Evolutionary conservation across 2,113 vertebrate genomes (phyloP).

Genomic region (Aramus guarauna): DNA sequence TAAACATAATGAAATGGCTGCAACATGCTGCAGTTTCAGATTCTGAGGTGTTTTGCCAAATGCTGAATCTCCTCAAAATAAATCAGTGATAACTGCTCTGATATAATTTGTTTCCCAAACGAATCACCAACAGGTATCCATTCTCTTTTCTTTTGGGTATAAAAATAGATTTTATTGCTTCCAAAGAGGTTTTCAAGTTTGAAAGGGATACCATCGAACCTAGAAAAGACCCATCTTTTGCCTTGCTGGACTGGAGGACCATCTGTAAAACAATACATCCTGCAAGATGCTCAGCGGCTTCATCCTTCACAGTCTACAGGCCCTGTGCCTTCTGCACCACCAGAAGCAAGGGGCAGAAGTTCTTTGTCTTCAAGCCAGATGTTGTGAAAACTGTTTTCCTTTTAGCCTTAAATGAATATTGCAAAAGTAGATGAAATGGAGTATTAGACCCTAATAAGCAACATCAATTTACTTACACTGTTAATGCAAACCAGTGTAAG

Average conservation of each 20-base stretch:
- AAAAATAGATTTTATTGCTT: background rate
- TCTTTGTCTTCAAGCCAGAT: background rate
- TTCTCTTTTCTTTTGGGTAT: background rate
- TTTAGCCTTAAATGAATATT: background rate
- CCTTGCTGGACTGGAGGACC: background rate
- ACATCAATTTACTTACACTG: background rate
- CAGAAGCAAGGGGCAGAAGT: background rate
- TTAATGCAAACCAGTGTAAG: background rate
- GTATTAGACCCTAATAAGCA: background rate
- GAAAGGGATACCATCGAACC: background rate
- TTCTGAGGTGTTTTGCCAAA: background rate
- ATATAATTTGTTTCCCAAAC: background rate
- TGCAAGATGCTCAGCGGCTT: background rate
- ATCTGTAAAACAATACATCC: background rate
- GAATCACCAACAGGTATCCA: background rate
- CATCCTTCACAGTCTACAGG: background rate
- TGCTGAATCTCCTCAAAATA: background rate
- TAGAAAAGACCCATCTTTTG: background rate
- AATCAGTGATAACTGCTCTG: background rate
- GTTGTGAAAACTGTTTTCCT: background rate
- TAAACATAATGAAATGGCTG: background rate
- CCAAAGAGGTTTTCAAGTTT: background rate
- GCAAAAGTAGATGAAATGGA: background rate
- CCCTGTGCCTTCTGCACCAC: background rate
- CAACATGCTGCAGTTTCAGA: background rate